These are phyloP conservation scores for Cydia strobilella DNA, from an alignment of 1,140 invertebrate genomes.

Conservation along the genomic window DNA sequence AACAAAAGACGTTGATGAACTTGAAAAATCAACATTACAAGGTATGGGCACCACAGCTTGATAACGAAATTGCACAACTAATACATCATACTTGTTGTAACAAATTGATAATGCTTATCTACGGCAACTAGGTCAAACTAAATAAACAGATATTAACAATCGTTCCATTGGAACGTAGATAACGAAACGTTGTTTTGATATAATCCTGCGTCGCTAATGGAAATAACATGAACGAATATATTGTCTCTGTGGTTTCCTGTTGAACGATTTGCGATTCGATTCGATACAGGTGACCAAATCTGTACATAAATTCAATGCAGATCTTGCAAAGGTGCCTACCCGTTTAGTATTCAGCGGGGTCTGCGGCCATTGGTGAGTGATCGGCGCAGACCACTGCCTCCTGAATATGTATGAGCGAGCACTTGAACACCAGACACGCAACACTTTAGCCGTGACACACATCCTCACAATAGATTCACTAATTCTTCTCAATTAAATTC, in stretches of 20 bases:
- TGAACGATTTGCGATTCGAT: conserved; percentile 46
- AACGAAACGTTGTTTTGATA: conserved; percentile 34
- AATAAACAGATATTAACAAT: conserved; percentile 41
- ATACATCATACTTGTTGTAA: conserved; percentile 53
- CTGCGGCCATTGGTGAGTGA: conserved; percentile 68
- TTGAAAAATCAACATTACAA: conserved; percentile 49
- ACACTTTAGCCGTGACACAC: conserved; percentile 69
- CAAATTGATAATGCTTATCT: conserved; percentile 61
- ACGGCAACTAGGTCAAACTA: conserved; percentile 59
- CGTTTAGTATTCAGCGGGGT: conserved; percentile 72
- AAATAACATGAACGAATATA: conserved; percentile 43
- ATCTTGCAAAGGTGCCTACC: conserved; percentile 58
- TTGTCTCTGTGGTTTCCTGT: conserved; percentile 58
- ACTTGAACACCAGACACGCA: conserved; percentile 58
- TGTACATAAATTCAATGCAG: conserved; percentile 70
- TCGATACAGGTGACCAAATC: conserved; percentile 68
- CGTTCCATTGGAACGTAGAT: conserved; percentile 4
- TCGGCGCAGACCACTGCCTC: conserved; percentile 55
- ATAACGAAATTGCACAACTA: conserved; percentile 66
- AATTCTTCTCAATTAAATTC: conserved; percentile 46
- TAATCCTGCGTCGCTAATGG: conserved; percentile 38
- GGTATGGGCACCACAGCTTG: conserved; percentile 41
- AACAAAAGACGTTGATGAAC: conserved; percentile 40
- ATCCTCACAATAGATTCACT: conserved; percentile 59
- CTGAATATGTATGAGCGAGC: conserved; percentile 73